These are phyloP conservation scores for Platynereis dumerilii DNA, from an alignment of 2,888 invertebrate species.

Conservation along the genomic window DNA sequence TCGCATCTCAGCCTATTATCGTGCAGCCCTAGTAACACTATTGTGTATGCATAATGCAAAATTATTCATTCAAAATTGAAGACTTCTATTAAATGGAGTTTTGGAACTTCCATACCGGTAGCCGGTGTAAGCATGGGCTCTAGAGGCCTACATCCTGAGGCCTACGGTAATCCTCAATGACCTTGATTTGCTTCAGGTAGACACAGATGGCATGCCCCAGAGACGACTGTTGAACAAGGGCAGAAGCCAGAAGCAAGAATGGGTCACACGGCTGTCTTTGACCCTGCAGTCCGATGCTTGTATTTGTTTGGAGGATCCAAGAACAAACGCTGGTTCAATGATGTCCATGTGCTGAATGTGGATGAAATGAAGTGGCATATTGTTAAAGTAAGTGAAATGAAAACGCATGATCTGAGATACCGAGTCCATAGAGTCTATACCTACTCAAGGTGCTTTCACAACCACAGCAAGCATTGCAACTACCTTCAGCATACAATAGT, in stretches of 20 bases:
- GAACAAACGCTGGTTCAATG: constrained; percentile 60
- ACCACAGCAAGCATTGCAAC: no score
- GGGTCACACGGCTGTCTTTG: constrained; percentile 61
- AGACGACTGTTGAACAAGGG: constrained; percentile 14
- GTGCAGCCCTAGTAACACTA: no score
- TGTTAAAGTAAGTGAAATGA: constrained; percentile 49
- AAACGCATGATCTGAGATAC: no score
- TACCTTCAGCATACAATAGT: no score
- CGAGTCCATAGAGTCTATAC: no score
- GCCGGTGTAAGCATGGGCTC: neutral
- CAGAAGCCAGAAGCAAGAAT: constrained; percentile 43
- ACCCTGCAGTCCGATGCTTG: constrained; percentile 54
- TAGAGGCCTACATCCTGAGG: neutral
- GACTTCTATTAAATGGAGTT: no score
- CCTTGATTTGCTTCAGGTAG: neutral
- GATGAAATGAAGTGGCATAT: constrained; percentile 59
- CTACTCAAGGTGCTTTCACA: no score
- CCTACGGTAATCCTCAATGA: neutral
- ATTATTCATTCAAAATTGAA: no score
- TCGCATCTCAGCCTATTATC: no score
- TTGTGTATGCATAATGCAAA: no score
- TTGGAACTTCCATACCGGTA: no score
- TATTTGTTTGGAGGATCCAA: constrained; percentile 61
- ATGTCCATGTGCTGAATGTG: constrained; percentile 57
- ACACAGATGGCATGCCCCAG: constrained; percentile 26